Evolutionary conservation across 2,888 invertebrate genomes (phyloP).

Genomic region (Amorpha juglandis): DNA sequence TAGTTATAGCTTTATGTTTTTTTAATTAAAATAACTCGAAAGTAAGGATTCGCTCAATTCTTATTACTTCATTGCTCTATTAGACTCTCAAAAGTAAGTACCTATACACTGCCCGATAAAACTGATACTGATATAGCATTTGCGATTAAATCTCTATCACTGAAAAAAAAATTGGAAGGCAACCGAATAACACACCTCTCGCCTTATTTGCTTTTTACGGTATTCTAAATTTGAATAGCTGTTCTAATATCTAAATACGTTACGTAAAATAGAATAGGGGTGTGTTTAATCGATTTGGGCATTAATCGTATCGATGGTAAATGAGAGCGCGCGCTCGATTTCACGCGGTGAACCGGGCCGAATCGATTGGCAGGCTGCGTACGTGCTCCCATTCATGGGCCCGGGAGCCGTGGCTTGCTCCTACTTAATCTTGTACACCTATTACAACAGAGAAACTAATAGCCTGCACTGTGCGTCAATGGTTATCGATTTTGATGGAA

Average conservation of each 20-base stretch:
- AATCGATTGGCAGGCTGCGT: slow-evolving; percentile 69
- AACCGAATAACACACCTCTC: background rate
- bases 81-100: too few species aligned
- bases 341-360: slow-evolving; percentile 72
- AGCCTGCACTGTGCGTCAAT: slow-evolving; percentile 17
- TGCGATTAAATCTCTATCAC: background rate
- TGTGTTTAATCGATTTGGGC: slow-evolving; percentile 69
- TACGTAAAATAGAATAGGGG: slow-evolving; percentile 54
- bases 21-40: too few species aligned
- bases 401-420: slow-evolving; percentile 46
- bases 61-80: too few species aligned
- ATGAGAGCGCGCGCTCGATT: slow-evolving; percentile 72
- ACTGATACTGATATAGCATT: too few species aligned
- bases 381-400: slow-evolving; percentile 61
- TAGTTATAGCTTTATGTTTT: too few species aligned
- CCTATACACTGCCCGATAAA: too few species aligned
- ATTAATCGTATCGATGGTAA: slow-evolving; percentile 66
- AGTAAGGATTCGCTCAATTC: too few species aligned
- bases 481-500: slow-evolving; percentile 24
- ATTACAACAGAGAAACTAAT: slow-evolving; percentile 29
- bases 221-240: slow-evolving; percentile 3
- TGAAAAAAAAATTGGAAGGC: background rate
- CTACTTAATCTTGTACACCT: slow-evolving; percentile 28
- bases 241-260: slow-evolving; percentile 33
- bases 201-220: background rate